Evolutionary conservation across 2,797 vertebrate genomes (phyloP).

Genomic region (Chrysolophus pictus): DNA sequence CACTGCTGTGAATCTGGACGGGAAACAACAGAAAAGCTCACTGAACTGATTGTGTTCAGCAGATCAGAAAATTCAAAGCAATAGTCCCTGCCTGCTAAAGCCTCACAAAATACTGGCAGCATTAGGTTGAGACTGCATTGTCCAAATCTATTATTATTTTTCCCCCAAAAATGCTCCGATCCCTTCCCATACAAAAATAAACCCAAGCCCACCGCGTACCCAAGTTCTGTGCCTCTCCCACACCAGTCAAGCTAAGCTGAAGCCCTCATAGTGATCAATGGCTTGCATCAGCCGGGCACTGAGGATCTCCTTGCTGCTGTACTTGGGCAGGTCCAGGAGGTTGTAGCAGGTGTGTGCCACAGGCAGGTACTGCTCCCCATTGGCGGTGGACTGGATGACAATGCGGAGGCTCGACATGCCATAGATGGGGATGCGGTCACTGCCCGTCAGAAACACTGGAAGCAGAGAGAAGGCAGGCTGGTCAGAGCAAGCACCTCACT

Average conservation of each 20-base stretch:
- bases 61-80: constrained; percentile 13
- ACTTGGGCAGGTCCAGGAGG: constrained; percentile 95
- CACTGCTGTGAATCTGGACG: background rate
- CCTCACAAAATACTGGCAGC: background rate
- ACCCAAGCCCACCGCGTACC: background rate
- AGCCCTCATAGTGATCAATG: constrained; percentile 96
- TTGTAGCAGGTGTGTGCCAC: constrained; percentile 99
- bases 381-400: constrained; percentile 91
- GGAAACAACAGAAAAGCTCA: constrained; percentile 4
- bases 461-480: background rate
- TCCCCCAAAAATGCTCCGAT: background rate
- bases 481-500: rapidly evolving
- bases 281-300: constrained; percentile 88
- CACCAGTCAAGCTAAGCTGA: constrained; percentile 88
- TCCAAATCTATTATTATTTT: background rate
- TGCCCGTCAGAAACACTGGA: constrained; percentile 95
- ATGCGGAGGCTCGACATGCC: constrained; percentile 96
- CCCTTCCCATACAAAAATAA: constrained; percentile 73
- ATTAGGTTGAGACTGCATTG: background rate
- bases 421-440: constrained; percentile 96
- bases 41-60: background rate
- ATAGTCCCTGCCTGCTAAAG: background rate
- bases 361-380: constrained; percentile 90
- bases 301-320: constrained; percentile 94
- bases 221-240: background rate